Evolutionary conservation across 2,888 invertebrate species (phyloP), one percentile per base, ranked within the genome.

Genomic region (Achlya flavicornis): DNA sequence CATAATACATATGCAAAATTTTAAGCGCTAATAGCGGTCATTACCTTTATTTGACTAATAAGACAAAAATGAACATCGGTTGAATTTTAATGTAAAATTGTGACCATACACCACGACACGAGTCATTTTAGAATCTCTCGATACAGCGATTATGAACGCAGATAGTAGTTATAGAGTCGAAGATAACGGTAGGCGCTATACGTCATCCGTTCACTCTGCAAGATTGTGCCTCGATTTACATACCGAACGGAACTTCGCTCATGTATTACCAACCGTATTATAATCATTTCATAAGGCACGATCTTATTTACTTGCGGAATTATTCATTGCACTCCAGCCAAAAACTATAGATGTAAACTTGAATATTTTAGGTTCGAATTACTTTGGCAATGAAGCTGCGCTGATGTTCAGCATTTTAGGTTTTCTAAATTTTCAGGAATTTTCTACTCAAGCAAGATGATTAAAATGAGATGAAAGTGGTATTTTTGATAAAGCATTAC

Each of bases 231-330:
- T 73, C 67, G 67, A 65, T 78, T 75, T 70, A 76, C 72, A 80
- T 79, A 74, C 70, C 64, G 66, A 79, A 81, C 78, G 79, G 80
- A 68, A 78, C 70, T 70, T 73, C 66, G 65, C 32, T 38, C 64
- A 59, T 33, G 61, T 67, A 59, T 71, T 70, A 41, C 33, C 60
- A 5, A 48, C n/a, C 59, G 41, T 41, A 68, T 64, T 64, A 63
- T 66, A 70, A 53, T 53, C 53, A 38, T 59, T 59, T 59, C 58
- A 16, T 59, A 59, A 59, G 16, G 16, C 16, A 35, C 35, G 35
- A 14, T 53, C 53, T 16, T 53, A 48, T 48, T 53, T 53, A 53
- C 19, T 53, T 53, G 19, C n/a, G 53, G 53, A 53, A 10, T 53
- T 19, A 19, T 53, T 53, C 53, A 10, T 10, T 53, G 53, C 19